A percentile compares a stretch with the other conserved stretches of the same genome.
Conservation (phyloP, 2,797 vertebrate species). For the Enteromius afrohamiltoni region DNA sequence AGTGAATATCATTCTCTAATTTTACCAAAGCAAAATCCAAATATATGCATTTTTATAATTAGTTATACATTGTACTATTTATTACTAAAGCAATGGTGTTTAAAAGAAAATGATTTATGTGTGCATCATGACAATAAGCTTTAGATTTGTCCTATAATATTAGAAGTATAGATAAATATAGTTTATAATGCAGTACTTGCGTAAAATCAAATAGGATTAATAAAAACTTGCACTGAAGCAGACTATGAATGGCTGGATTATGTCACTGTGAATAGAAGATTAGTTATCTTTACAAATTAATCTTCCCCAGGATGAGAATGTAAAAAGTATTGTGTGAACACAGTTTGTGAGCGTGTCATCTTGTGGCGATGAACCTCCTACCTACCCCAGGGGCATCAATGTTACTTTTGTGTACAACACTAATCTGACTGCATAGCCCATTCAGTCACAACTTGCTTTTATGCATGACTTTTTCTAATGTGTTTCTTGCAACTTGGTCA, state of each 20-base stretch:
- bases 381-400: background rate
- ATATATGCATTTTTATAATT: background rate
- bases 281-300: background rate
- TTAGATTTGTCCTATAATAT: background rate
- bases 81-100: background rate
- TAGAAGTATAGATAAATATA: background rate
- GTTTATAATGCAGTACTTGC: background rate
- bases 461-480: background rate
- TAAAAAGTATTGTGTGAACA: background rate
- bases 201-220: background rate
- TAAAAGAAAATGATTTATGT: background rate
- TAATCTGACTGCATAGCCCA: constrained; percentile 27
- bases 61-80: background rate
- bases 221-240: background rate
- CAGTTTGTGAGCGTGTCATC: constrained; percentile 8
- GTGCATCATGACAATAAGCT: background rate
- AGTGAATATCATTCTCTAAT: background rate
- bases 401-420: background rate
- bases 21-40: background rate
- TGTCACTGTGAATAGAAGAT: background rate
- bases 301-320: background rate
- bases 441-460: constrained; percentile 34
- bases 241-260: background rate
- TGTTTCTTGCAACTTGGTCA: constrained; percentile 3
- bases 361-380: background rate